These are phyloP conservation scores for Conus canariensis DNA, from an alignment of 2,888 invertebrate species.

Conservation along the genomic window DNA sequence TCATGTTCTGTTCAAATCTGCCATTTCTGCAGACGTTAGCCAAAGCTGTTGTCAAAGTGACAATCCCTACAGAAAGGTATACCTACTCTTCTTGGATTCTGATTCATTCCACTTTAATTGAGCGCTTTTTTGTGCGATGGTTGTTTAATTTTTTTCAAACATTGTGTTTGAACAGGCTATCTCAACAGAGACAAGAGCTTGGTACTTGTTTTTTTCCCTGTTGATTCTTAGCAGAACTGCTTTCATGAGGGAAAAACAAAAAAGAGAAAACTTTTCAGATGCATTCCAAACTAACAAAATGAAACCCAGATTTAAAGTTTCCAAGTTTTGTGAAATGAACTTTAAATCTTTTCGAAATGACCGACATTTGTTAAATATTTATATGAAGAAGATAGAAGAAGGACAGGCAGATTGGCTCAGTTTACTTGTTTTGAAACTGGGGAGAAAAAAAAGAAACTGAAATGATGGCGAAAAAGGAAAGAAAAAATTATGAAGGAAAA, in stretches of 20 bases:
- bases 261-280: not conserved
- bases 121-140: conserved; percentile 15
- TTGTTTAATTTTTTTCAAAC: not conserved
- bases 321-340: no score
- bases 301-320: no score
- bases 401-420: no score
- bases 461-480: not conserved
- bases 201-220: not conserved
- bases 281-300: no score
- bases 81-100: conserved; percentile 43
- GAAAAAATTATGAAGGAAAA: not conserved
- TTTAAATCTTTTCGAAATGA: no score
- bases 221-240: not conserved
- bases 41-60: conserved; percentile 96
- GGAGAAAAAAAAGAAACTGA: no score
- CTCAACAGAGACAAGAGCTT: conserved; percentile 28
- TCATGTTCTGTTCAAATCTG: conserved; percentile 67
- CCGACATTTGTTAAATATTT: no score
- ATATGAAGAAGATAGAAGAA: no score
- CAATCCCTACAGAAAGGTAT: conserved; percentile 97
- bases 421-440: no score
- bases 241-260: not conserved
- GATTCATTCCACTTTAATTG: conserved; percentile 26
- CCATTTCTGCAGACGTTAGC: conserved; percentile 86
- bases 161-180: conserved; percentile 26